phyloP scores from a whole-genome alignment of 2,888 invertebrate genomes.

The Plutella xylostella region DNA sequence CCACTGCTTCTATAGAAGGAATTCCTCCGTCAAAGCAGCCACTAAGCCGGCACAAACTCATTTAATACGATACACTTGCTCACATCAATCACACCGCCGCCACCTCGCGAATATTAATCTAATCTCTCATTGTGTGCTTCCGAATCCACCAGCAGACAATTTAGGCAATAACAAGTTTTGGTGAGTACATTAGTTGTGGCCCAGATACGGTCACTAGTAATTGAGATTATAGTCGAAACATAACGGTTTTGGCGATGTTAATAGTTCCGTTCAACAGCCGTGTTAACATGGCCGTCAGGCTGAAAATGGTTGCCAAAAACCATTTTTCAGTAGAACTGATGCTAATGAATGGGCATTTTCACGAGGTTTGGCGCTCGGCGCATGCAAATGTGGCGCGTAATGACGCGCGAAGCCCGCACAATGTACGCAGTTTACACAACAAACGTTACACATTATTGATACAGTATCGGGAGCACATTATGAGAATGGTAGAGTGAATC shows the following conservation, averaged over 20 bases:
- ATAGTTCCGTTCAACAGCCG: not conserved
- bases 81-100: conserved; percentile 47
- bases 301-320: conserved; percentile 23
- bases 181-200: not conserved
- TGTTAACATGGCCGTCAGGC: not conserved
- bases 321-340: conserved; percentile 61
- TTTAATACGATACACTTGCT: conserved; percentile 49
- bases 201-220: not conserved
- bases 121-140: conserved; percentile 7
- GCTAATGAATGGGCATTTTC: conserved; percentile 67
- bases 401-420: conserved; percentile 53
- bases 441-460: conserved; percentile 25
- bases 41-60: conserved; percentile 44
- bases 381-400: conserved; percentile 59
- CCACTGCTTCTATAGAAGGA: conserved; percentile 35
- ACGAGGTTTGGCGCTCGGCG: conserved; percentile 63
- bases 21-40: conserved; percentile 47
- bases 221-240: not conserved
- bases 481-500: too few species aligned
- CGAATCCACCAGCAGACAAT: conserved; percentile 1
- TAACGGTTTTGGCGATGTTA: not conserved
- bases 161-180: not conserved
- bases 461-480: conserved; percentile 23
- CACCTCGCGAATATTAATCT: conserved; percentile 27
- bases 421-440: conserved; percentile 33